Evolutionary conservation across 2,888 invertebrate species (phyloP).

Genomic region (Acanthoscelides obtectus): DNA sequence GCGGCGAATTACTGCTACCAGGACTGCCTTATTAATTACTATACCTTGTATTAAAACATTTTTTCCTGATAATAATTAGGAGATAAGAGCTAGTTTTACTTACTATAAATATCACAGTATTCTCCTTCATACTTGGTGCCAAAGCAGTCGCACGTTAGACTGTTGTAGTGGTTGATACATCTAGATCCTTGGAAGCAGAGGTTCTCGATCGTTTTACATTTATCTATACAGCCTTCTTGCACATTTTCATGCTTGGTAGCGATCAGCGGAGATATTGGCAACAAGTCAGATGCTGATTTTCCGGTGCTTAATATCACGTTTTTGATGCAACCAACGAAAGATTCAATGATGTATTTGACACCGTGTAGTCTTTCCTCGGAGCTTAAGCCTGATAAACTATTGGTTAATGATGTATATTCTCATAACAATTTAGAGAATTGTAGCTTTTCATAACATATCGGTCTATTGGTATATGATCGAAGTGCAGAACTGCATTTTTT

Average conservation of each 20-base stretch:
- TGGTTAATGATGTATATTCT: conserved; percentile 1
- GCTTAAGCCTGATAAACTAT: conserved; percentile 61
- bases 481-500: no score
- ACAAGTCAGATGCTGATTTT: conserved; percentile 76
- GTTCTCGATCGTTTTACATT: conserved; percentile 75
- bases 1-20: no score
- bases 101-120: conserved; percentile 87
- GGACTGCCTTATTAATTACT: no score
- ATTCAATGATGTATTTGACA: conserved; percentile 88
- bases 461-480: no score
- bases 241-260: conserved; percentile 88
- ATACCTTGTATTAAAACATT: no score
- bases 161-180: conserved; percentile 89
- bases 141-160: conserved; percentile 88
- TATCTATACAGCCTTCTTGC: conserved; percentile 82
- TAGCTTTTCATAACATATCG: no score
- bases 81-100: conserved; percentile 41
- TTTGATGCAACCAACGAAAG: conserved; percentile 87
- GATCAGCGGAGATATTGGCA: conserved; percentile 76
- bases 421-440: no score
- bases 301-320: conserved; percentile 83
- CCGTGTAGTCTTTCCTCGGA: conserved; percentile 85
- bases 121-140: conserved; percentile 89
- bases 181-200: conserved; percentile 82
- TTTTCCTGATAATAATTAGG: not conserved